Evolutionary conservation across 2,888 invertebrate species (phyloP), one percentile per base, ranked within the genome.

Genomic region (Villa cingulata): DNA sequence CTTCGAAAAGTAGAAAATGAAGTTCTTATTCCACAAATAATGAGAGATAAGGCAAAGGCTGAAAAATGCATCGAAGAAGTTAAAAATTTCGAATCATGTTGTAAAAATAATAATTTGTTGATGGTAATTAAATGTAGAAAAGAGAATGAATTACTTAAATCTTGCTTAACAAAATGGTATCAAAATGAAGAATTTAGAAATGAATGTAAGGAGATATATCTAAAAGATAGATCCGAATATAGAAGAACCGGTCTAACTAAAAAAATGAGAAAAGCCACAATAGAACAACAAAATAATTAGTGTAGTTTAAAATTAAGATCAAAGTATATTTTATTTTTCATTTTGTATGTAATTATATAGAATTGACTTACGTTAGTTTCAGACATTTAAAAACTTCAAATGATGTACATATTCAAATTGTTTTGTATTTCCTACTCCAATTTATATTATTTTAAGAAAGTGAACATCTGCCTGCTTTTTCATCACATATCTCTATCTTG

Each of bases 1-100:
- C 67, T 97, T 45, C 75, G 96, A 56, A 88, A 80, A 73, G 88
- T 95, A 3, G 97, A 97, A 70, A 70, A 70, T 18, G 89, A 94
- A 62, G 81, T 96, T 17, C 64, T 94, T 54, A 85, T 97, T 62
- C 88, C 94, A 0, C 86, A 91, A 68, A 78, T 85, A 59, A 83
- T 96, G 74, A 76, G 94, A 55, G 86, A 88, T 20, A 81, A 79
- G 57, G 85, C 91, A 1, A 85, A 80, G 64, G 62, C 60, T 15
- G 83, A 86, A 59, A 87, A 90, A 65, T 96, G 96, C 66, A 51
- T 62, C 0, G 66, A 76, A 54, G 81, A 83, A 71, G 86, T 88
- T 0, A 67, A 73, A 61, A 77, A 82, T 42, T 83, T 83, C 59
- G 73, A 77, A 34, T 70, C 78, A 41, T 89, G 88, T 62, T 87